Conservation (phyloP, 2,797 vertebrate genomes). For the Acanthiza pusilla region DNA sequence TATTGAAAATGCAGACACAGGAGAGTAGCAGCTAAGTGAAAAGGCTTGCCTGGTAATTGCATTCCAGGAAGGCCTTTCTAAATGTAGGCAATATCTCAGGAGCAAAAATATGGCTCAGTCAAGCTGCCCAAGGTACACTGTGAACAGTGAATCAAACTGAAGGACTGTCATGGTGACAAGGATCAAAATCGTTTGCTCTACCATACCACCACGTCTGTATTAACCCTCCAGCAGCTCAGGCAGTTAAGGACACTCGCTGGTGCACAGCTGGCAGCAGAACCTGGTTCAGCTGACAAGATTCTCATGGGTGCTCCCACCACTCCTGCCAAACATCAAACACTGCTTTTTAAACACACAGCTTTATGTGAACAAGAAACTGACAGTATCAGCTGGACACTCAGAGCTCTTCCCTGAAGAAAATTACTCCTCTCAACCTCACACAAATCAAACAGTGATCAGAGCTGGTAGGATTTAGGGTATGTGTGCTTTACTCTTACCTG, state of each 20-base stretch:
- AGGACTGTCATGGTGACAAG: neutral
- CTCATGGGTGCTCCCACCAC: neutral
- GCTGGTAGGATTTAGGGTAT: neutral
- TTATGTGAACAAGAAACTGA: neutral
- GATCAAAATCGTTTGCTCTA: neutral
- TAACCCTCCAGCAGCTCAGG: neutral
- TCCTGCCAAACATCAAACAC: accelerated
- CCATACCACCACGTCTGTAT: neutral
- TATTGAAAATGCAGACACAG: neutral
- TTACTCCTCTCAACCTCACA: neutral
- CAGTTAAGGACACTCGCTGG: neutral
- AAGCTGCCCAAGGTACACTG: neutral
- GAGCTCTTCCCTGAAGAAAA: neutral
- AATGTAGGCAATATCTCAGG: neutral
- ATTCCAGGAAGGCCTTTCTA: neutral
- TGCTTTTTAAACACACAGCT: neutral
- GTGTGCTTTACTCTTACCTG: neutral
- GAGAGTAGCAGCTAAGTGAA: neutral
- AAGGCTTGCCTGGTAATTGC: neutral
- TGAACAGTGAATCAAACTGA: neutral
- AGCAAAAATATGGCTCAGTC: neutral
- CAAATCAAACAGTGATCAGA: neutral
- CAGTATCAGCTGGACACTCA: neutral
- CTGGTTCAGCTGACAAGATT: neutral
- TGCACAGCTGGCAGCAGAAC: neutral